A percentile compares a stretch with the other conserved stretches of the same genome.
Evolutionary conservation across 2,888 invertebrate genomes (phyloP).

Genomic region (Bombylius major): DNA sequence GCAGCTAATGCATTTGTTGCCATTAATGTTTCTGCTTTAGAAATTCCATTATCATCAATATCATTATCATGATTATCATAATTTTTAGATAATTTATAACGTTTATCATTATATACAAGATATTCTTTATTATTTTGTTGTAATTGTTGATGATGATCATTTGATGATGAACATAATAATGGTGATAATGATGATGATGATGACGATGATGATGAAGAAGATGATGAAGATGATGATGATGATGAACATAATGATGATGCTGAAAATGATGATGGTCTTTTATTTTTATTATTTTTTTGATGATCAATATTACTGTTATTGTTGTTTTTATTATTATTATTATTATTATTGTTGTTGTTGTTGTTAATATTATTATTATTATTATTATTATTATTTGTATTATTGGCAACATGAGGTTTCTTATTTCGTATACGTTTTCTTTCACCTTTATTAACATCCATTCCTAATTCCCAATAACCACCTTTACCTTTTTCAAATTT

Average conservation of each 20-base stretch:
- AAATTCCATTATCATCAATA: too few relatives aligned
- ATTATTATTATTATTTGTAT: neutral
- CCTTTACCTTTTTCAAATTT: slow-evolving; percentile 36
- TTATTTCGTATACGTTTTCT: slow-evolving; percentile 31
- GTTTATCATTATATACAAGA: neutral
- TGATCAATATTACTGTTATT: neutral
- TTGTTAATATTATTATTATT: neutral
- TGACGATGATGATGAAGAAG: too few relatives aligned
- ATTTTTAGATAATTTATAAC: neutral
- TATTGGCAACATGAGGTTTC: neutral
- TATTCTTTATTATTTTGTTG: neutral
- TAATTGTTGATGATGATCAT: too few relatives aligned
- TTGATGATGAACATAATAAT: neutral
- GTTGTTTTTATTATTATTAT: neutral
- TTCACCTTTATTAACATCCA: slow-evolving; percentile 32
- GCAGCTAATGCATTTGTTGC: neutral
- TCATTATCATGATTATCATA: neutral
- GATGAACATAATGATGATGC: neutral
- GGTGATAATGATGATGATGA: neutral
- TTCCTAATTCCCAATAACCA: slow-evolving; percentile 35
- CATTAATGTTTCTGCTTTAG: neutral
- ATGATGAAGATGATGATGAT: neutral
- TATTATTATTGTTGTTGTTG: neutral
- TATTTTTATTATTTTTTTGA: neutral
- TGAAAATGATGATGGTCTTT: neutral